Evolutionary conservation across 2,888 invertebrate species (phyloP).

Genomic region (Hydrotaea cyrtoneurina): DNA sequence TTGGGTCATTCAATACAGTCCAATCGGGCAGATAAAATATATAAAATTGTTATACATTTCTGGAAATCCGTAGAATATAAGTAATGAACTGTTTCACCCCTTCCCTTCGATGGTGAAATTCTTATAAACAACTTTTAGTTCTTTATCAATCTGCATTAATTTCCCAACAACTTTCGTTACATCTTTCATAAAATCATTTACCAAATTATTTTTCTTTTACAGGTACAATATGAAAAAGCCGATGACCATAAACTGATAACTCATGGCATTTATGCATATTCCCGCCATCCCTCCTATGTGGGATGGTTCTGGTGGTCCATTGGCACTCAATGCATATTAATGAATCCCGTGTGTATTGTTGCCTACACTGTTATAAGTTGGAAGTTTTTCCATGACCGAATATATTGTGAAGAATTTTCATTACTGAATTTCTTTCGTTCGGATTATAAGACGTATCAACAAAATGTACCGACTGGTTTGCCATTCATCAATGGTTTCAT

Average conservation of each 20-base stretch:
- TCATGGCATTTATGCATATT: conserved; percentile 91
- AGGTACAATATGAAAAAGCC: conserved; percentile 90
- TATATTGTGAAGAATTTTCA: conserved; percentile 93
- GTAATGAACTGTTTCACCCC: too few species aligned
- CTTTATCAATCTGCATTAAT: too few species aligned
- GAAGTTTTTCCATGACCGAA: conserved; percentile 94
- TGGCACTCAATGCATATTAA: conserved; percentile 95
- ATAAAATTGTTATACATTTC: too few species aligned
- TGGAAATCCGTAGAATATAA: too few species aligned
- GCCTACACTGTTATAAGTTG: conserved; percentile 92
- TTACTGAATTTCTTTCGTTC: conserved; percentile 95
- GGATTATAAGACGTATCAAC: conserved; percentile 93
- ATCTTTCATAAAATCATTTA: too few species aligned
- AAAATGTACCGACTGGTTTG: conserved; percentile 90
- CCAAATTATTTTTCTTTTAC: conserved; percentile 32
- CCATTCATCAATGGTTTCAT: conserved; percentile 90
- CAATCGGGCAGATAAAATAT: too few species aligned
- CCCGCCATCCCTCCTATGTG: conserved; percentile 97
- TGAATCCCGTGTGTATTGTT: conserved; percentile 93
- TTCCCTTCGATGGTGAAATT: too few species aligned
- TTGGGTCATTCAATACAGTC: too few species aligned
- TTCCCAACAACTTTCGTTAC: too few species aligned
- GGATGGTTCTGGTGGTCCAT: conserved; percentile 99
- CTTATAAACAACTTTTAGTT: too few species aligned
- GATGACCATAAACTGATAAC: conserved; percentile 93